These are phyloP conservation scores for Podilymbus podiceps DNA, from an alignment of 2,113 vertebrate genomes.

Conservation along the genomic window DNA sequence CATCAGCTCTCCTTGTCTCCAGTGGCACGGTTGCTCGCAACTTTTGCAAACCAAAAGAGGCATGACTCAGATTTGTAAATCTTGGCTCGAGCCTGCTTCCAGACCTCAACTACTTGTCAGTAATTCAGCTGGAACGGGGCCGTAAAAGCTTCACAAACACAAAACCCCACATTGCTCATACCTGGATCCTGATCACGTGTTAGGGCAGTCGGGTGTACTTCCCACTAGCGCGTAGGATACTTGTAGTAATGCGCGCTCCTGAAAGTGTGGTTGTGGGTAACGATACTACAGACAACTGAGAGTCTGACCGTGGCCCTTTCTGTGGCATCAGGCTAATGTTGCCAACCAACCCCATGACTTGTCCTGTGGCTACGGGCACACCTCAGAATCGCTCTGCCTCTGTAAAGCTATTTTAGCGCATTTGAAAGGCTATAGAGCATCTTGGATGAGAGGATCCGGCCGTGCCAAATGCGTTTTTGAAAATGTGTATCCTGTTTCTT, in stretches of 20 bases:
- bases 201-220: rapidly evolving
- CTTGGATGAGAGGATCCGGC: not conserved
- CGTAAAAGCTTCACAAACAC: not conserved
- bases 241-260: rapidly evolving
- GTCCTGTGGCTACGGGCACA: not conserved
- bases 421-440: not conserved
- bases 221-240: rapidly evolving
- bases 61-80: not conserved
- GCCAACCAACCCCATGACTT: not conserved
- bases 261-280: not conserved
- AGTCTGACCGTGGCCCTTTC: not conserved
- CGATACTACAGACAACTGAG: rapidly evolving
- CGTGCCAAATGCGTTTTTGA: not conserved
- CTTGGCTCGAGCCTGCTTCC: not conserved
- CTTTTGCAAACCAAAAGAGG: not conserved
- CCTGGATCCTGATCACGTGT: rapidly evolving
- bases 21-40: not conserved
- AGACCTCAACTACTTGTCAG: not conserved
- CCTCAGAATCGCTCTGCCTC: not conserved
- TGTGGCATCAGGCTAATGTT: not conserved
- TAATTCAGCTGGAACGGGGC: not conserved
- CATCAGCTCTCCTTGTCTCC: too few relatives aligned
- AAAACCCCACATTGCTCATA: rapidly evolving
- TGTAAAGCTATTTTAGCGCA: not conserved
- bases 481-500: not conserved